Percentiles rank a stretch among this genome's conserved stretches.
Conservation (phyloP, 1,140 invertebrate species). For the Drosophila kurseongensis region DNA sequence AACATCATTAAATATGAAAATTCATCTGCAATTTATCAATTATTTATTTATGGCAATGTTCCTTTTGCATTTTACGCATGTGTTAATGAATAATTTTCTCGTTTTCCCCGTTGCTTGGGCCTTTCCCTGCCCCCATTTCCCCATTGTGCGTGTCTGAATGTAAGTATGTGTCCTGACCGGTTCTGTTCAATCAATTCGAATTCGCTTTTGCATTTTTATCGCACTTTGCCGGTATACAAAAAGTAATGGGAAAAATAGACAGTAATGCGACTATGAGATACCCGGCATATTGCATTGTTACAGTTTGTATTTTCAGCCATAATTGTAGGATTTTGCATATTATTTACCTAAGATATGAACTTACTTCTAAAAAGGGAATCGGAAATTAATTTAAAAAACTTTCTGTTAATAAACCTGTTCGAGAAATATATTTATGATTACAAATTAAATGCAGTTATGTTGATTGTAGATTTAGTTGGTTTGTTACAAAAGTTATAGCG, state of each 20-base stretch:
- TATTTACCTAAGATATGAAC: too few species aligned
- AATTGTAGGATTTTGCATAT: too few species aligned
- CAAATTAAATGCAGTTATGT: too few species aligned
- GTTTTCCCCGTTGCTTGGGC: constrained; percentile 28
- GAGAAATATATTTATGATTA: too few species aligned
- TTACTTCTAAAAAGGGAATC: too few species aligned
- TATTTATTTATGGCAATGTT: constrained; percentile 82
- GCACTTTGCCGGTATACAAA: constrained; percentile 51
- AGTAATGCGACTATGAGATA: not conserved
- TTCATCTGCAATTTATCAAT: constrained; percentile 83
- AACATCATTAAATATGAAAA: constrained; percentile 83
- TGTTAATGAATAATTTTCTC: constrained; percentile 82
- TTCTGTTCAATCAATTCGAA: constrained; percentile 67
- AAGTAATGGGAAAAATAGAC: not conserved
- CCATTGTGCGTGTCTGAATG: constrained; percentile 36
- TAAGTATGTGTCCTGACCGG: constrained; percentile 29
- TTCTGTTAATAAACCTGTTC: too few species aligned
- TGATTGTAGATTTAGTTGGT: too few species aligned
- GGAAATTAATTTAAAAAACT: too few species aligned
- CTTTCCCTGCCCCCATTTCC: not conserved
- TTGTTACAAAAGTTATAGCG: not conserved
- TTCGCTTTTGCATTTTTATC: constrained; percentile 76
- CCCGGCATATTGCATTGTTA: not conserved
- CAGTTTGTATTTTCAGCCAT: too few species aligned
- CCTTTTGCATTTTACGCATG: constrained; percentile 76